Conservation (phyloP, 2,888 invertebrate genomes). For the Xylocampa areola region DNA sequence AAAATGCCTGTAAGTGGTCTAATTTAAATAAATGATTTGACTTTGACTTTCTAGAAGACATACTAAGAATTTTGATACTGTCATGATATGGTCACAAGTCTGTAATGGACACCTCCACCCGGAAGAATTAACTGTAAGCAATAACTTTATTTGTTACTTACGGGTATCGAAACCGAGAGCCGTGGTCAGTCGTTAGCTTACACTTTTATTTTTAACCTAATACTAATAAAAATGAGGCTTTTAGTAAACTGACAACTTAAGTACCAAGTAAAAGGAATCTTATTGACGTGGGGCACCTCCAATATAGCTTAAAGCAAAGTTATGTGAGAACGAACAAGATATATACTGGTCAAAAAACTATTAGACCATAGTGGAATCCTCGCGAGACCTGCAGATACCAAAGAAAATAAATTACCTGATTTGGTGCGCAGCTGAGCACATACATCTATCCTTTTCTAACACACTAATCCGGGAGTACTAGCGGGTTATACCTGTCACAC, state of each 20-base stretch:
- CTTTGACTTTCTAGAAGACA: no score
- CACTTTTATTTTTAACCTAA: no score
- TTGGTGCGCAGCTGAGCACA: slow-evolving; percentile 59
- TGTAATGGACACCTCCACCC: no score
- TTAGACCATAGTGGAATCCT: slow-evolving; percentile 63
- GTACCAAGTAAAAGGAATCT: slow-evolving; percentile 7
- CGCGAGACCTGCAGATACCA: slow-evolving; percentile 59
- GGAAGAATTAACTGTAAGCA: no score
- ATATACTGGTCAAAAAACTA: slow-evolving; percentile 68
- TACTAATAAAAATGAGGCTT: not conserved
- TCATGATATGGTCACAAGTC: no score
- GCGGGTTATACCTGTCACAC: slow-evolving; percentile 74
- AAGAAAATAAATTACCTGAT: slow-evolving; percentile 66
- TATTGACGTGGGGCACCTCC: slow-evolving; percentile 9
- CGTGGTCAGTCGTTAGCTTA: no score
- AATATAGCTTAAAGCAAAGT: slow-evolving; percentile 43
- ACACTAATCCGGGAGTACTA: slow-evolving; percentile 67
- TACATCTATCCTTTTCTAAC: slow-evolving; percentile 67
- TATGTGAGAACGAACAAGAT: slow-evolving; percentile 57
- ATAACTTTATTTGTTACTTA: no score
- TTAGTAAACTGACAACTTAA: slow-evolving; percentile 5
- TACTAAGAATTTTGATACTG: no score
- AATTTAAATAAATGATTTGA: no score
- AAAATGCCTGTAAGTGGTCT: no score
- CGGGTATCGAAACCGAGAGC: no score